A percentile compares a stretch with the other conserved stretches of the same genome.
These are phyloP conservation scores for Tinea pellionella DNA, from an alignment of 2,888 invertebrate species.

Conservation along the genomic window DNA sequence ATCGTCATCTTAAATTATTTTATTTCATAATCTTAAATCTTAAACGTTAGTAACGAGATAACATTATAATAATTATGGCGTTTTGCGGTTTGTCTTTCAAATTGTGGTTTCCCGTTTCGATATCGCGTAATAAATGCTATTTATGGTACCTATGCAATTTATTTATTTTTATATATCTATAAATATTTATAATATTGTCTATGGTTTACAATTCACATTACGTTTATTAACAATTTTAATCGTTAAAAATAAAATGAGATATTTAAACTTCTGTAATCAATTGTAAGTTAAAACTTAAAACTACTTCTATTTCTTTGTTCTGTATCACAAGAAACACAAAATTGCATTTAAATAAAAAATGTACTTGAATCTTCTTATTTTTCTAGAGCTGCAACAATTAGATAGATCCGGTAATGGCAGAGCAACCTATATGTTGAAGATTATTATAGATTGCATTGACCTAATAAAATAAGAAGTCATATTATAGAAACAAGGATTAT, in stretches of 20 bases:
- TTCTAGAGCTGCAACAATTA: background rate
- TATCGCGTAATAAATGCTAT: background rate
- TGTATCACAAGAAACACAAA: background rate
- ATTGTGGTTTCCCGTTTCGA: conserved; percentile 7
- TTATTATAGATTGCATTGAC: no score
- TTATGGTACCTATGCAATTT: background rate
- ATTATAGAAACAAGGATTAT: no score
- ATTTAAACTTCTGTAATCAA: no score
- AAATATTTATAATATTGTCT: no score
- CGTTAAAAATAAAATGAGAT: no score
- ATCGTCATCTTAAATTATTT: background rate
- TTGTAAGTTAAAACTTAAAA: no score
- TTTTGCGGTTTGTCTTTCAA: background rate
- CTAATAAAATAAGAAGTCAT: no score
- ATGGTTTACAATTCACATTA: no score
- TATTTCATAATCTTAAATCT: background rate
- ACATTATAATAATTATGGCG: background rate
- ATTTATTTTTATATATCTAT: no score
- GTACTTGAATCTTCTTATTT: background rate
- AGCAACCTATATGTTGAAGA: background rate
- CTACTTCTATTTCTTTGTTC: no score
- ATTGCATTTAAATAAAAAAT: conserved; percentile 10
- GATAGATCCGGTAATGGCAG: background rate
- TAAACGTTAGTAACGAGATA: conserved; percentile 3
- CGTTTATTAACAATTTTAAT: no score